These are phyloP conservation scores for Phalacrocorax brasilianus DNA, from an alignment of 2,113 vertebrate species.

Conservation along the genomic window DNA sequence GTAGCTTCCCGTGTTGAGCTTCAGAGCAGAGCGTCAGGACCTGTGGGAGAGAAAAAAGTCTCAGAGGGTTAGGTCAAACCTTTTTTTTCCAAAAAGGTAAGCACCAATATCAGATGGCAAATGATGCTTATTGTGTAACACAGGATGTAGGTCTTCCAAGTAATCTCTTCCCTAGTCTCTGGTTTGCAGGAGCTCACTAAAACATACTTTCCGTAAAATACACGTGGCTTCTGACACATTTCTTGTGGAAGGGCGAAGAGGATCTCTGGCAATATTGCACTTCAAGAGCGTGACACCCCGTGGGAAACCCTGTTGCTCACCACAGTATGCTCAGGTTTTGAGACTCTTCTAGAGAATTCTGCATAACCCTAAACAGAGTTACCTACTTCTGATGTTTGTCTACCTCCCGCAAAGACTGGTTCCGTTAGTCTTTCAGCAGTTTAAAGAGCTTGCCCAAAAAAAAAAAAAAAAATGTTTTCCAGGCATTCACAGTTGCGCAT, in stretches of 20 bases:
- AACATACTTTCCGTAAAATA: neutral
- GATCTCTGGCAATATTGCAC: neutral
- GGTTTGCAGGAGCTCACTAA: neutral
- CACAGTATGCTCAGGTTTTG: too few relatives aligned
- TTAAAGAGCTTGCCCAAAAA: neutral
- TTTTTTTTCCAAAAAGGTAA: neutral
- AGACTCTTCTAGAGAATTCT: neutral
- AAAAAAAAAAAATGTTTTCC: neutral
- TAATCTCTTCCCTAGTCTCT: neutral
- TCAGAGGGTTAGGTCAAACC: neutral
- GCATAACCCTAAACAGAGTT: neutral
- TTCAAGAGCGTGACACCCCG: accelerated
- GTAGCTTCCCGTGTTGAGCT: neutral
- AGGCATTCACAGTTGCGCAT: neutral
- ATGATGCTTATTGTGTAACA: neutral
- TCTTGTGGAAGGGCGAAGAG: neutral
- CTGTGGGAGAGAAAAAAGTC: neutral
- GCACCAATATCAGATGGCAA: neutral
- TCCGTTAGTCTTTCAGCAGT: neutral
- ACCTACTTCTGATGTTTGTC: neutral
- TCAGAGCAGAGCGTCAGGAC: neutral
- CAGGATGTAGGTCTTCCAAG: neutral
- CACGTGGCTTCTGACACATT: neutral
- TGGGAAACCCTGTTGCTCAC: neutral
- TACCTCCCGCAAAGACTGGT: neutral